phyloP scores from a whole-genome alignment of 2,797 vertebrate species.

The Hydrocynus forskahlii region DNA sequence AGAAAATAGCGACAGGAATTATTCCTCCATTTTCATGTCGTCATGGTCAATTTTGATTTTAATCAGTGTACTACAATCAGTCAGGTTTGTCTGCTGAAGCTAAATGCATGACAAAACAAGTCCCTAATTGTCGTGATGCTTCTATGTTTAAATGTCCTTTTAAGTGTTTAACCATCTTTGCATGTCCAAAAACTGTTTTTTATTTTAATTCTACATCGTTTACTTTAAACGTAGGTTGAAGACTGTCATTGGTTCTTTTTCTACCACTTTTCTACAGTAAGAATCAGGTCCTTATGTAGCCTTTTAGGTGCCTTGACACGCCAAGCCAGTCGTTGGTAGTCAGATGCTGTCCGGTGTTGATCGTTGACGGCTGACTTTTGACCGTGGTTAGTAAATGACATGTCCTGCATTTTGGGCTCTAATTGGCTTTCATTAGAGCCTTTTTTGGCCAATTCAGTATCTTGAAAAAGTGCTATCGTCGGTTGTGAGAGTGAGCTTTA shows the following conservation, averaged over 20 bases:
- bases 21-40: slow-evolving; percentile 22
- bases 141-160: too few species aligned
- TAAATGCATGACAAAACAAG: background rate
- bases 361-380: background rate
- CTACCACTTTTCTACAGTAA: background rate
- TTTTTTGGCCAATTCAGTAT: too few species aligned
- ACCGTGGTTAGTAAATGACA: too few species aligned
- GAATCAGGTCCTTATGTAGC: background rate
- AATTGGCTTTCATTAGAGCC: too few species aligned
- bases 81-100: background rate
- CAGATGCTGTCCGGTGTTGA: background rate
- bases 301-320: background rate
- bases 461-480: too few species aligned
- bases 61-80: background rate
- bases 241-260: too few species aligned
- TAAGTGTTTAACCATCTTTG: background rate
- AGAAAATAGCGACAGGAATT: slow-evolving; percentile 61
- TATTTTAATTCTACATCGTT: too few species aligned
- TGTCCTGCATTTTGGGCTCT: too few species aligned
- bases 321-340: background rate
- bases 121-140: too few species aligned
- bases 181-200: background rate
- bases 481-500: too few species aligned
- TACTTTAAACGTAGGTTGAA: too few species aligned
- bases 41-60: slow-evolving; percentile 12